Base-by-base conservation (phyloP, 2,888 invertebrate species). In the Epistrophella euchroma region DNA sequence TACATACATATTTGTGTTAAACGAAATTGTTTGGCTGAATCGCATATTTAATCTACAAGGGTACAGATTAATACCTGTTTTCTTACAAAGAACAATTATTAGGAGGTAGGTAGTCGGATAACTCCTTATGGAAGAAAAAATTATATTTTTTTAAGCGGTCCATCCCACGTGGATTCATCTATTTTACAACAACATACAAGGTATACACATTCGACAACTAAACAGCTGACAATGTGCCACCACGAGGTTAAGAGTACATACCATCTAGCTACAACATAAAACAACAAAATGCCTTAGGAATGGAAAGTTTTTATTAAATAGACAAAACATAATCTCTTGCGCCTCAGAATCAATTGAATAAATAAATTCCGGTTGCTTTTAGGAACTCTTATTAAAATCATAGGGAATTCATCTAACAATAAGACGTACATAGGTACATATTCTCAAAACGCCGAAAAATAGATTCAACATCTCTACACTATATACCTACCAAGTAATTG, bases 221-320 rank as follows among this genome's bases (percentile, higher is more conserved):
- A 78, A 78, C 82, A 83, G 82, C 82, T 83, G 82, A 78, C 58
- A n/a, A 17, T 19, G 37, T 19, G 43, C 32, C 25, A 55, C 70
- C 60, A 75, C 58, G 52, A 68, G 68, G 52, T 37, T 37, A 7
- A 17, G 32, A n/a, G 37, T n/a, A 25, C 28, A 10, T 19, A 19
- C 43, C 7, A 58, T 9, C 35, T 28, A 68, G 15, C 37, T 58
- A 56, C 45, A 43, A 66, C 35, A 58, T 58, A 58, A 13, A 10
- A 17, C 35, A 64, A 28, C 32, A 64, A n/a, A 64, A 64, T 64
- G 35, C 66, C 35, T 35, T 15, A 22, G 47, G n/a, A 37, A 19
- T 68, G 75, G 66, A 75, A 56, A 75, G 35, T 68, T 76, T 58
- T 32, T 1, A 32, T 17, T 74, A 45, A n/a, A 55, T 19, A n/a